Evolutionary conservation across 2,797 vertebrate genomes (phyloP), one percentile per base, ranked within the genome.

Genomic region (Echiichthys vipera): DNA sequence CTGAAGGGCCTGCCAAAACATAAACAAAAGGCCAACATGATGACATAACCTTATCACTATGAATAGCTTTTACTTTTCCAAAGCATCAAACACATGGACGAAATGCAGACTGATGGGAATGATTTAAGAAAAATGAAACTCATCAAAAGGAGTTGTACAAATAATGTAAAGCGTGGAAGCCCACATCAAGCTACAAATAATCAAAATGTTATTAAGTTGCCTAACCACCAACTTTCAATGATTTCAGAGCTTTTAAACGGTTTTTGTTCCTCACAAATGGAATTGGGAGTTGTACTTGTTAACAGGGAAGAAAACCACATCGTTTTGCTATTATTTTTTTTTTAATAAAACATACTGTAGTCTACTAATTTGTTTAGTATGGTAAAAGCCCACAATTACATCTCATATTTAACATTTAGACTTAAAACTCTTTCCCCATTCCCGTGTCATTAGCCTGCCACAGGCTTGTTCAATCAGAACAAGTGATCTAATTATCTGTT

Each of bases 1-100:
- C 47, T 77, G 64, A 30, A 50, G 57, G 65, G 49, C 50, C 65
- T 7, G 50, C 64, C 55, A 70, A 67, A 81, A 59, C 49, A 74
- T 30, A 37, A 68, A 77, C 64, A 57, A 74, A 67, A 46, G 39
- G 39, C 39, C 71, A 32, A 43, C 7, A 11, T 1, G 20, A 49
- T 58, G 36, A 59, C 12, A 53, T 55, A 43, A 69, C 17, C 14
- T 22, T 10, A 57, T 74, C 47, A 53, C 62, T 13, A 5, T 27
- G 25, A 71, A 24, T 54, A 39, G 18, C 65, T 49, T 34, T 3
- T 30, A 15, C 5, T 49, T 72, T 69, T 56, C 1, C 9, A 49
- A 72, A 18, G 7, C 12, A 13, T 17, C 14, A 43, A 51, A 50
- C 47, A 32, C 3, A 18, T 9, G 13, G 17, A 29, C 0, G 3